Base-by-base conservation (phyloP, 2,888 invertebrate genomes). In the Silvanus unidentatus region DNA sequence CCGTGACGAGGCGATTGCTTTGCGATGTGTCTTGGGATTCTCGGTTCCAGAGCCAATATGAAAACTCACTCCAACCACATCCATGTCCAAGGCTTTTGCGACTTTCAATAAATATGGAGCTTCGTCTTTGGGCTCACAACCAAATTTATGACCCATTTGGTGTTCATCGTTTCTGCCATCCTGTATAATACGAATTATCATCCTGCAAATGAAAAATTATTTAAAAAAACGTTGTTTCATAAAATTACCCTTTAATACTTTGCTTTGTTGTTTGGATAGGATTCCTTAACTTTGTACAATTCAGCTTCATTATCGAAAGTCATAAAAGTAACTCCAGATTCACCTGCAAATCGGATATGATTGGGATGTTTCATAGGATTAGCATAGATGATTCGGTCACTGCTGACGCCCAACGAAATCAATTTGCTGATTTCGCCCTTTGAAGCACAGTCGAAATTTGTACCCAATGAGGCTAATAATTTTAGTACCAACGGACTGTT, bases 391-490 rank as follows among this genome's bases (percentile, higher is more conserved):
- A 81, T 79, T 27, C 75, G 70, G 10, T 72, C 63, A 0, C 72
- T 65, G 1, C 69, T 50, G 6, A 79, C 76, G 5, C 76, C 77
- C 27, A 73, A 57, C 12, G 69, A 67, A 48, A 80, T 62, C 4
- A 80, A 69, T 52, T 73, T 69, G 49, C 72, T 68, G 30, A 81
- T 79, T 63, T 81, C 80, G 56, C 69, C 69, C 59, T 65, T 63
- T 50, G 80, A 79, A 4, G 82, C 82, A 63, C 82, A 83, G 62
- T 82, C 82, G 64, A 82, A 82, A 34, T 76, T 75, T 15, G 72
- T 68, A 39, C 81, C 81, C 35, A 80, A 63, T 22, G 74, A 69
- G 8, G 77, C 77, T 40, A 83, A 43, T 35, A 62, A 52, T 56
- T 66, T 65, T 12, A 72, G 55, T 2, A 70, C 70, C 2, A 73